Conservation (phyloP, 1,140 invertebrate species). For the Ylistrum balloti region DNA sequence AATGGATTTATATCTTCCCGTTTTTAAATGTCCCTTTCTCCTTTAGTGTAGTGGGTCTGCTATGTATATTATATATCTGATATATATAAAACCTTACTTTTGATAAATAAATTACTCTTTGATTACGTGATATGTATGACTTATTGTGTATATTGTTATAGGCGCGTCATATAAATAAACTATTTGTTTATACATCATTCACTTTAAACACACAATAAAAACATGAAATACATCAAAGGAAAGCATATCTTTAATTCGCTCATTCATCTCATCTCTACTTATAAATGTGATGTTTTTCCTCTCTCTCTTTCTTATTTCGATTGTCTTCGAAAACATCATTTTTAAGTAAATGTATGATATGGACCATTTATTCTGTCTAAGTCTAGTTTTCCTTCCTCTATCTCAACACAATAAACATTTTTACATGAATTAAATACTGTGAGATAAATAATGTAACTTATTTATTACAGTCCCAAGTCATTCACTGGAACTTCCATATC, state of each 20-base stretch:
- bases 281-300: not conserved
- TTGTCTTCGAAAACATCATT: not conserved
- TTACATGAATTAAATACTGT: no score
- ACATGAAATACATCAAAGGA: not conserved
- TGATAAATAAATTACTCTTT: no score
- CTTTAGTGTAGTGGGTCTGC: no score
- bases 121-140: not conserved
- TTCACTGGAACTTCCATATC: no score
- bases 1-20: no score
- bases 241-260: not conserved
- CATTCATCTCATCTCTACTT: not conserved
- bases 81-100: no score
- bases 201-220: not conserved
- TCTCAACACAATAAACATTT: no score
- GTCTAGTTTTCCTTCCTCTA: not conserved
- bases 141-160: not conserved
- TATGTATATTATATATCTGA: no score
- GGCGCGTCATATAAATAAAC: not conserved
- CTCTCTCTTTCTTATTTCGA: not conserved
- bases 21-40: no score
- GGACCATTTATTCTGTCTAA: not conserved
- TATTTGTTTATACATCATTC: not conserved
- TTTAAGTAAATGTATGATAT: not conserved
- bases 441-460: no score
- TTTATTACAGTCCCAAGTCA: no score